Evolutionary conservation across 2,797 vertebrate species (phyloP).

Genomic region (Nothura maculosa): DNA sequence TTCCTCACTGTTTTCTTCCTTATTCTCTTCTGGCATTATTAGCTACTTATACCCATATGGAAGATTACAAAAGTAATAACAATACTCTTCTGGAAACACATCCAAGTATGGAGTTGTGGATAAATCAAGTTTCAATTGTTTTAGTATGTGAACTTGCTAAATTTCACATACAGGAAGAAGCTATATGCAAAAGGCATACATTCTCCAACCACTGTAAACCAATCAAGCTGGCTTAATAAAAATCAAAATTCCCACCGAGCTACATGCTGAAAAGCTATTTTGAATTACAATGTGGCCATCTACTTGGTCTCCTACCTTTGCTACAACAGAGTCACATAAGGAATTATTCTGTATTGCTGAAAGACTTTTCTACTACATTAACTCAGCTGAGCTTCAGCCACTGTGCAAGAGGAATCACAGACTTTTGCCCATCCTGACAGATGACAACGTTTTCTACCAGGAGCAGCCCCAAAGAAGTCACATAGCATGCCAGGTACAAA

Average conservation of each 20-base stretch:
- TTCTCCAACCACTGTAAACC: slow-evolving; percentile 32
- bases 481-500: slow-evolving; percentile 24
- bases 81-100: neutral
- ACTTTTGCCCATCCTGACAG: slow-evolving; percentile 6
- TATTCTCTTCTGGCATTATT: neutral
- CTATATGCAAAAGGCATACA: slow-evolving; percentile 24
- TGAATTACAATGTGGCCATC: slow-evolving; percentile 17
- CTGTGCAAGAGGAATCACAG: slow-evolving; percentile 23
- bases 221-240: neutral
- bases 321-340: slow-evolving; percentile 13
- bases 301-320: slow-evolving; percentile 3
- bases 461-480: slow-evolving; percentile 42
- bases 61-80: neutral
- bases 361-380: slow-evolving; percentile 10
- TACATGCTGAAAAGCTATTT: slow-evolving; percentile 34
- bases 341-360: slow-evolving; percentile 42
- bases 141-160: slow-evolving; percentile 1
- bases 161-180: neutral
- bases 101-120: neutral
- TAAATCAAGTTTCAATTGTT: slow-evolving; percentile 53
- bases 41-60: neutral
- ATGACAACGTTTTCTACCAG: slow-evolving; percentile 9
- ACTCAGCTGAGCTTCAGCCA: slow-evolving; percentile 39
- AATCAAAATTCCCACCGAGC: slow-evolving; percentile 36
- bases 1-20: neutral